Base-by-base conservation (phyloP, 2,797 vertebrate species). In the Mallotus villosus region DNA sequence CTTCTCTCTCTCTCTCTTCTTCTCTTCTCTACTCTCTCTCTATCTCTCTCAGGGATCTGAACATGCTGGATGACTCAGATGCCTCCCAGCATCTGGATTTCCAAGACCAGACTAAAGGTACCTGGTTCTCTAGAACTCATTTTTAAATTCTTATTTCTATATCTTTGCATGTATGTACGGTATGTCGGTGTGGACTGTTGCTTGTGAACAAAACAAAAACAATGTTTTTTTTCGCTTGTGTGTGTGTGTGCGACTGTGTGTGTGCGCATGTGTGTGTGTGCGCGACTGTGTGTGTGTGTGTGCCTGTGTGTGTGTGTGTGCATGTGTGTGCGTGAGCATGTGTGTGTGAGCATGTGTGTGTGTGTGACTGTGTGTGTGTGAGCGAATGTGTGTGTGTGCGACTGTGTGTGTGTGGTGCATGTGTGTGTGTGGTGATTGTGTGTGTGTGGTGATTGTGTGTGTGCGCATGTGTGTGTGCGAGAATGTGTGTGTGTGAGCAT, bases 51-150 rank as follows among this genome's bases (percentile, higher is more conserved):
- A 99, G 98, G 85, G 97, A 98, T 86, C 90, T 98, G 74, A 99
- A 96, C 89, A 98, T 99, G 97, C 88, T 98, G 59, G 95, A 94
- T 0, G 97, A 97, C 78, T 93, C 94, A 32, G 96, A 96, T 75
- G 93, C 92, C 66, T 88, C 93, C 1, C 95, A 96, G 78, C 93
- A 95, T 70, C 86, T 99, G 88, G 96, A 98, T 74, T 90, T 97
- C 63, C 95, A 95, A 22, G 95, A 98, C 58, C 94, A 95, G 64
- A 85, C 91, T 68, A 97, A 93, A 93, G 93, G 97, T 95, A 88
- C 17, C 21, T 25, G 14, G 16, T 79, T 74, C 2, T 24, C 22
- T 55, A 51, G 19, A 16, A 17, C 51, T 19, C 58, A 2, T 12
- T 59, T 22, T 24, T 9, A 21, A 25, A 4, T 25, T 16, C 60